Base-by-base conservation (phyloP, 1,140 invertebrate species). In the Apis laboriosa region DNA sequence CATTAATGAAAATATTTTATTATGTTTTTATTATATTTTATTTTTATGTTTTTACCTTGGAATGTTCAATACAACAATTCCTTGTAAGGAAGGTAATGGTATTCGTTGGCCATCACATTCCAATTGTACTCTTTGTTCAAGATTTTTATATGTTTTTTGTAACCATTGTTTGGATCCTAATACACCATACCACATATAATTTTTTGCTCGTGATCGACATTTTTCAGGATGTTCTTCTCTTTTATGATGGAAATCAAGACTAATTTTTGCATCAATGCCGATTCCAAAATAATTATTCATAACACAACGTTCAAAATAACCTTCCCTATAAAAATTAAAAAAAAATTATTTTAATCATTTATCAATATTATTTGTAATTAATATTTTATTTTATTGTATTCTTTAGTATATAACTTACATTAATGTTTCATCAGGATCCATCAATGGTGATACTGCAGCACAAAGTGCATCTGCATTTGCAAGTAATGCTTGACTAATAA, bases 251-350 rank as follows among this genome's bases (percentile, higher is more conserved):
- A 99, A 99, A 91, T 99, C 98, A 15, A 99, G 93, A 15, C 98
- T 98, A 51, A 99, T 99, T 94, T 99, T 99, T 1, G 99, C 99
- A 95, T 99, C 99, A 70, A 99, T 98, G 19, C 99, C 99, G 92
- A 99, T 99, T 1, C 99, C 99, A 94, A 99, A 99, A 93, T 99
- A 99, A 93, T 99, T 99, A 92, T 99, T 99, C 99, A 99, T 99
- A 1, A 99, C 98, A 86, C 98, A 98, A 85, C 97, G 96, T 94
- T 99, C 99, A 87, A 97, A 97, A 93, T 98, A 99, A 8, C 98
- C 98, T 94, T 98, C 97, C 91, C 96, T 97, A 24, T 9, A 68
- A 80, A 24, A 13, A 34, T 73, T 17, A 0, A 67, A 12, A 34
- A 61, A 49, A 66, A 9, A 63, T 17, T 56, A 56, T 56, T 56